phyloP scores from a whole-genome alignment of 2,888 invertebrate genomes.

The Meghimatium bilineatum region DNA sequence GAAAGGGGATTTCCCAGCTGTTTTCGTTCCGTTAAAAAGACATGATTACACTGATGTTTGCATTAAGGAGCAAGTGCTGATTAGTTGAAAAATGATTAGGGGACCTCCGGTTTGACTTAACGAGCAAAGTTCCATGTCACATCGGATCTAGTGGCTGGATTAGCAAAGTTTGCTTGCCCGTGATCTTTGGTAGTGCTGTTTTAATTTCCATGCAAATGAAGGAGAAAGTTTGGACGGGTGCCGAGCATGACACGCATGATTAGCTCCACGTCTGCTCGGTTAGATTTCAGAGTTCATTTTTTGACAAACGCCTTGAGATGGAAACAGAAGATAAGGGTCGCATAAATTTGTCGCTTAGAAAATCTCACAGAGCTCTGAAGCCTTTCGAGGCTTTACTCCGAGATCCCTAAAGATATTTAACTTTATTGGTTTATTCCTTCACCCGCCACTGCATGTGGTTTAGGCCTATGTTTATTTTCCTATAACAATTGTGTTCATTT shows the following conservation, averaged over 20 bases:
- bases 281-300: conserved; percentile 37
- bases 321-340: conserved; percentile 35
- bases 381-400: conserved; percentile 9
- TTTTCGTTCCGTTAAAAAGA: background rate
- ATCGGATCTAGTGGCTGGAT: conserved; percentile 32
- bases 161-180: conserved; percentile 6
- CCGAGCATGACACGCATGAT: background rate
- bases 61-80: conserved; percentile 62
- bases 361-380: background rate
- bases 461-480: too few species aligned
- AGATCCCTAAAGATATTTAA: background rate
- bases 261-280: background rate
- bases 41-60: conserved; percentile 54
- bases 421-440: background rate
- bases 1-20: background rate
- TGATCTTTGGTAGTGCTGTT: conserved; percentile 37
- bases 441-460: too few species aligned
- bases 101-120: conserved; percentile 7
- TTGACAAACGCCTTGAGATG: conserved; percentile 29
- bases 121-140: conserved; percentile 34
- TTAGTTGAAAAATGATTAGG: conserved; percentile 67
- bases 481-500: too few species aligned
- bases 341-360: conserved; percentile 29
- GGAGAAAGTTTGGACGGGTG: conserved; percentile 7
- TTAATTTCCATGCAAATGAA: conserved; percentile 47